Evolutionary conservation across 2,888 invertebrate genomes (phyloP).

Genomic region (Hybos culiciformis): DNA sequence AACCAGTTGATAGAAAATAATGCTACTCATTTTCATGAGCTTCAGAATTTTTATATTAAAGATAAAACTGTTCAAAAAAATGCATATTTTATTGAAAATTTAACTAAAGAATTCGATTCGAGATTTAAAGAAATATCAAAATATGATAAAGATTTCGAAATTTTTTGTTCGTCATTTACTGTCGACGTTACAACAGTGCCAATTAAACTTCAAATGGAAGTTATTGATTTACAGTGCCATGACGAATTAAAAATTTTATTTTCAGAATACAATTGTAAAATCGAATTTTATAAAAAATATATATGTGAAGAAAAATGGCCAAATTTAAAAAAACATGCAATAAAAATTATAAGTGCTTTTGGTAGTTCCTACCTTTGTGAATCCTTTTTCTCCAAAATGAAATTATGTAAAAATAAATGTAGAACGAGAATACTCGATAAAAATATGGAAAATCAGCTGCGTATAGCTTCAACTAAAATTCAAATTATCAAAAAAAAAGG

Average conservation of each 20-base stretch:
- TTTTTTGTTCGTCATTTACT: not conserved
- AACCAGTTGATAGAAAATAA: not conserved
- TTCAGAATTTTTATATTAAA: not conserved
- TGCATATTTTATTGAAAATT: not conserved
- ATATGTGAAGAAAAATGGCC: not conserved
- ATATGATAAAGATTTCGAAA: not conserved
- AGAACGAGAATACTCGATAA: not conserved
- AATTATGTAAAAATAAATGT: not conserved
- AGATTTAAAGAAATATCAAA: not conserved
- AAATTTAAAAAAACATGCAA: constrained; percentile 2
- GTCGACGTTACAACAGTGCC: not conserved
- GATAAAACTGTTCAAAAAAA: not conserved
- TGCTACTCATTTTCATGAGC: constrained; percentile 1
- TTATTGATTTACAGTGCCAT: constrained; percentile 3
- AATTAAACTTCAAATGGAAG: not conserved
- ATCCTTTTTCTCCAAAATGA: constrained; percentile 1
- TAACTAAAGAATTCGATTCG: not conserved
- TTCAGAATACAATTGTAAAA: constrained; percentile 2
- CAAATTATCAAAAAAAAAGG: not conserved
- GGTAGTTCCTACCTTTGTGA: constrained; percentile 3
- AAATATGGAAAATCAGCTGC: not conserved
- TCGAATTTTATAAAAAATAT: not conserved
- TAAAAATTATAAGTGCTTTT: not conserved
- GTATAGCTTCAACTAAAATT: not conserved
- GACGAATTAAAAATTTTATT: constrained; percentile 2